Base-by-base conservation (phyloP, 2,888 invertebrate species). In the Listrodromus nycthemerus region DNA sequence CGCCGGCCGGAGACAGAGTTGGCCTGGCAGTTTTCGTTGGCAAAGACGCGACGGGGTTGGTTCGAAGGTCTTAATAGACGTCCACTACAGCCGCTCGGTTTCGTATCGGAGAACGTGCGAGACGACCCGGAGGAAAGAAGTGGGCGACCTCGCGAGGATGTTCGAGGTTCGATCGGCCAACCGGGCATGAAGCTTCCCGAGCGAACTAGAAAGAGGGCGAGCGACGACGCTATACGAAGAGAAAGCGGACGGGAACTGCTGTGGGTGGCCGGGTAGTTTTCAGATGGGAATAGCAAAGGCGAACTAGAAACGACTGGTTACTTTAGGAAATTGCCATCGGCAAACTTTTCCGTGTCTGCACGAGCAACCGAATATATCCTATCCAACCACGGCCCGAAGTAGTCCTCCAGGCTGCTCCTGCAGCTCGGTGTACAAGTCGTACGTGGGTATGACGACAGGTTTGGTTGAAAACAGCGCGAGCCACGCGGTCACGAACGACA, bases 261-360 rank as follows among this genome's bases (percentile, higher is more conserved):
- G 55, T 27, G 52, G 45, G 16, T 65, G 41, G 61, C 75, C 75
- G 48, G 37, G 48, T 58, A 66, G 24, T 27, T 27, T 58, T 58
- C 69, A 21, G 70, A 66, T 16, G 16, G 55, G 63, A 63, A 19
- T 33, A 5, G 70, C 33, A 48, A 55, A 71, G 84, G 61, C 50
- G 61, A 30, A 58, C 58, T 66, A 33, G 76, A 66, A 82, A 76
- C 76, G 71, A 77, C 73, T 85, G 85, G 89, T 89, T 90, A 89
- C 89, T 90, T 90, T 88, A 88, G 86, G 83, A 89, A 90, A 90
- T 91, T 90, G 89, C 87, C 83, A 87, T 85, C 85, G 77, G 87
- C 69, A 87, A 89, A 88, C 80, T 88, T 90, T 87, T 86, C 83
- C 85, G 78, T 83, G 77, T 70, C 80, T 75, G 27, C 67, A 48